phyloP scores from a whole-genome alignment of 2,888 invertebrate genomes.

The Thymelicus acteon region DNA sequence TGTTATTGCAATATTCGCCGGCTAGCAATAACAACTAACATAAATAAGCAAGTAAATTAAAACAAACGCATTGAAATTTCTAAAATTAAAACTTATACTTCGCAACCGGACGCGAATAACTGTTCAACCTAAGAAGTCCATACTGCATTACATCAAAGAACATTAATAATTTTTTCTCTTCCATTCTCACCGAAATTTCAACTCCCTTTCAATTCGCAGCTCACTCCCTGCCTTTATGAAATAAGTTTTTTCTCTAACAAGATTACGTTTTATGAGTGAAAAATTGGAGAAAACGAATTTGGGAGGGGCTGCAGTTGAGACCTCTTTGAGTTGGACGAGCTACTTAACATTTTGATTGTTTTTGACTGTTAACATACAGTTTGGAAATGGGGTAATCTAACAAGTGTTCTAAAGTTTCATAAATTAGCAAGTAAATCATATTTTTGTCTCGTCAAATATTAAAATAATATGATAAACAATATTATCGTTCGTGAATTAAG shows the following conservation, averaged over 20 bases:
- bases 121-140: conserved; percentile 67
- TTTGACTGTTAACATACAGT: conserved; percentile 33
- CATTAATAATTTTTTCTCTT: conserved; percentile 59
- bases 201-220: conserved; percentile 67
- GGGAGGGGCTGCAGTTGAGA: conserved; percentile 46
- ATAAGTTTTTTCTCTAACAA: conserved; percentile 80
- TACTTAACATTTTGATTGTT: conserved; percentile 53
- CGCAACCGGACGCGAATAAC: conserved; percentile 45
- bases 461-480: too few relatives aligned
- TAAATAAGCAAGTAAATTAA: neutral
- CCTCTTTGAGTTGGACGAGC: conserved; percentile 20
- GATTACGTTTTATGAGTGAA: conserved; percentile 78
- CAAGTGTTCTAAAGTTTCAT: neutral
- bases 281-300: conserved; percentile 80
- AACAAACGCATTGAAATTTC: neutral
- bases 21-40: too few relatives aligned
- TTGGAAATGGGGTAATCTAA: neutral
- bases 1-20: too few relatives aligned
- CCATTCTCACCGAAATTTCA: conserved; percentile 44
- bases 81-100: too few relatives aligned
- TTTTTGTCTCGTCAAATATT: too few relatives aligned
- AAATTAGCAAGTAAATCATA: neutral
- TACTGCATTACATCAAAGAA: conserved; percentile 66
- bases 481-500: too few relatives aligned
- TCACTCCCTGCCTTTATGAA: conserved; percentile 70